Evolutionary conservation across 2,888 invertebrate species (phyloP).

Genomic region (Gandaritis pyraliata): DNA sequence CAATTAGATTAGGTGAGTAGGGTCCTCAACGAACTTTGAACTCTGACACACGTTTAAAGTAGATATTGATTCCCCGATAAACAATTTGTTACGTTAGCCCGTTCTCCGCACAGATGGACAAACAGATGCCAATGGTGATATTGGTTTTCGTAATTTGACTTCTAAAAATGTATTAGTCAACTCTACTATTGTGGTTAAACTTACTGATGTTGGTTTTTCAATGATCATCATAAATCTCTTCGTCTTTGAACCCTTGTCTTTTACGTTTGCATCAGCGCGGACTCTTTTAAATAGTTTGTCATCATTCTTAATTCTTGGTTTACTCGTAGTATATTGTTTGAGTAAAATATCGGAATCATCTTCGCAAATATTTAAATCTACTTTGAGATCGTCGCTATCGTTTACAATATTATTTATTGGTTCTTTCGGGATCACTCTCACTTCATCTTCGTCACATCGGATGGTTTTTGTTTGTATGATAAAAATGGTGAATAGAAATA

Average conservation of each 20-base stretch:
- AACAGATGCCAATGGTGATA: too few relatives aligned
- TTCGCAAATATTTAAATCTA: constrained; percentile 51
- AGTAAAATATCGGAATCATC: constrained; percentile 57
- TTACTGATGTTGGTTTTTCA: constrained; percentile 18
- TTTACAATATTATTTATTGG: constrained; percentile 38
- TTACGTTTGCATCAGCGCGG: constrained; percentile 12
- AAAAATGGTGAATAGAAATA: constrained; percentile 11
- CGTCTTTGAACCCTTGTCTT: neutral
- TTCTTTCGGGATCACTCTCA: neutral
- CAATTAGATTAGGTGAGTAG: too few relatives aligned
- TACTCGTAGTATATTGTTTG: constrained; percentile 38
- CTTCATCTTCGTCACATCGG: neutral
- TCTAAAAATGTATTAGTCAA: too few relatives aligned
- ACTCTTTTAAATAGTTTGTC: constrained; percentile 34
- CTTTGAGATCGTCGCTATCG: constrained; percentile 52
- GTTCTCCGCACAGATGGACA: too few relatives aligned
- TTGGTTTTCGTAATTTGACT: too few relatives aligned
- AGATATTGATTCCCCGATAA: too few relatives aligned
- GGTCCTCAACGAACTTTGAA: too few relatives aligned
- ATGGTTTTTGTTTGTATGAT: constrained; percentile 5
- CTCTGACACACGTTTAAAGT: too few relatives aligned
- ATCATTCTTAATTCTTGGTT: constrained; percentile 37
- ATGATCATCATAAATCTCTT: constrained; percentile 4
- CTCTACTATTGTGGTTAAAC: neutral
- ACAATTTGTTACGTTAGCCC: too few relatives aligned